Evolutionary conservation across 2,797 vertebrate species (phyloP), one percentile per base, ranked within the genome.

Genomic region (Sebastiscus tertius): DNA sequence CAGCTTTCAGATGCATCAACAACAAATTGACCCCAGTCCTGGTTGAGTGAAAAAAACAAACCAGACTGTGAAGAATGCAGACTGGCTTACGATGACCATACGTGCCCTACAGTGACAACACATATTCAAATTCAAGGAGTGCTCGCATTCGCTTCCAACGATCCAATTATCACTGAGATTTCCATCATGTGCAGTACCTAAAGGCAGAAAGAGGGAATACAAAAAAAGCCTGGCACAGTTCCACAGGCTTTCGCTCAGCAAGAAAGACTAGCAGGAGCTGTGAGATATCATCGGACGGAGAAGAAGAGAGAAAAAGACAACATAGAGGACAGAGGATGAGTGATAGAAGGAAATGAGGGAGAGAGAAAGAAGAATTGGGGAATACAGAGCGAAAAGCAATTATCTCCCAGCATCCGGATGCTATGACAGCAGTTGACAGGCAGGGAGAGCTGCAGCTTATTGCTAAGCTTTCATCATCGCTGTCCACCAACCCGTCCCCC

Each of bases 371-470:
- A 42, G 62, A 83, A 82, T 29, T 61, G 62, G 46, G 54, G 62
- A 71, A 82, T 63, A 75, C 61, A 70, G 82, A 67, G 80, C 84
- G 82, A 83, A 65, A 92, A 90, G 85, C 88, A 92, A 93, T 94
- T 92, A 94, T 93, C 90, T 89, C 20, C 0, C 72, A 76, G 81
- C 73, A 84, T 91, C 75, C 77, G 55, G 86, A 85, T 92, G 91
- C 89, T 82, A 88, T 93, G 93, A 93, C 92, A 90, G 83, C 80
- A 76, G 84, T 56, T 92, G 91, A 90, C 90, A 93, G 89, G 78
- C 88, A 93, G 86, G 88, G 91, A 90, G 90, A 88, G 89, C 89
- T 92, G 75, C 83, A 90, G 87, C 87, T 90, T 92, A 92, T 92
- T 91, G 85, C 90, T 81, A 75, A 82, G 89, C 93, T 94, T 94